Evolutionary conservation across 2,113 vertebrate species (phyloP).

Genomic region (Festucalex cinctus): DNA sequence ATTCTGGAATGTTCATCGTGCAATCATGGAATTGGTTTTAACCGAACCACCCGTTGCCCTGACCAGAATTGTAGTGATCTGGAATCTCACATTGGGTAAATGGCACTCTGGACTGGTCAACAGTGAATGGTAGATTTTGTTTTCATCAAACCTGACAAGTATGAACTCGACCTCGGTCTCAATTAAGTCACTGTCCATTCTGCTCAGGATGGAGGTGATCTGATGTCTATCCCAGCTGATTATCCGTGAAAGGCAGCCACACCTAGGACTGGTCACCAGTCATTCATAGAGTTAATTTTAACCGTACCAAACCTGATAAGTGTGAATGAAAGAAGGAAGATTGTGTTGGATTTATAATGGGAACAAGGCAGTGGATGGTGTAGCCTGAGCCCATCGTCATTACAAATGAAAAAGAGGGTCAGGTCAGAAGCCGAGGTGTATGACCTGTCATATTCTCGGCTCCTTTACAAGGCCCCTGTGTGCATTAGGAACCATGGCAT

Average conservation of each 20-base stretch:
- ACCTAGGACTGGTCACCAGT: neutral
- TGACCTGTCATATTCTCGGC: conserved; percentile 52
- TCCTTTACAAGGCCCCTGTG: conserved; percentile 56
- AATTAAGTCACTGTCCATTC: neutral
- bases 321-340: neutral
- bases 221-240: neutral
- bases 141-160: neutral
- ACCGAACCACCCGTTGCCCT: neutral
- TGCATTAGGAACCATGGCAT: conserved; percentile 81
- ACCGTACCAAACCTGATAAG: neutral
- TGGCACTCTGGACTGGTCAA: neutral
- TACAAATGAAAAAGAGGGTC: conserved; percentile 57
- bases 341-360: conserved; percentile 24
- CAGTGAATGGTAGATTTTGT: neutral
- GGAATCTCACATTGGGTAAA: neutral
- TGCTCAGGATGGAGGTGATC: neutral
- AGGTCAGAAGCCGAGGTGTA: conserved; percentile 49
- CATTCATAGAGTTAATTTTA: neutral
- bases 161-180: neutral
- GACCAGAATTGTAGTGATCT: neutral
- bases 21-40: conserved; percentile 4
- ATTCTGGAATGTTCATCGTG: neutral
- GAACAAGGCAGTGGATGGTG: conserved; percentile 28
- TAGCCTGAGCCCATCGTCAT: conserved; percentile 33
- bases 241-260: neutral